Evolutionary conservation across 2,113 vertebrate genomes (phyloP), one percentile per base, ranked within the genome.

Genomic region (Butorides virescens): DNA sequence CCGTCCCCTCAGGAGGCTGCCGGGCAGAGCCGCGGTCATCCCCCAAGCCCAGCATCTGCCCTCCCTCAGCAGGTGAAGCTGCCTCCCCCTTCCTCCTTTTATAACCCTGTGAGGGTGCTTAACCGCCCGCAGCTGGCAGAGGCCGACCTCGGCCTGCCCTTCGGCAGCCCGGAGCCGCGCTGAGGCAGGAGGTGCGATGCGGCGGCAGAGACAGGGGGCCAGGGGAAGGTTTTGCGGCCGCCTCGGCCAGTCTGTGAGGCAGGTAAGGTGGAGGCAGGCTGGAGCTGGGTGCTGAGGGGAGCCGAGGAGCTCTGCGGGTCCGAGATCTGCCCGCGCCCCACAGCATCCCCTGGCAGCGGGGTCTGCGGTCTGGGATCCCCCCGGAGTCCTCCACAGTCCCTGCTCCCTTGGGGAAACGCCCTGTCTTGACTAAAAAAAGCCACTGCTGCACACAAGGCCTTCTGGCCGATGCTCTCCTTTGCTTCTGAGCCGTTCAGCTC

Each of bases 391-490:
- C 30, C 52, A 5, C 32, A 88, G 25, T 5, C 47, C 10, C 0
- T 4, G 5, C 1, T 5, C 47, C 42, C 53, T 34, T 5, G 36
- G 37, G 59, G 26, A 67, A 92, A 17, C 52, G 17, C 8, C 49
- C 19, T 5, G 9, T 6, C 22, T 23, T 23, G 67, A 19, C 42
- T n/a, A 9, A 6, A 59, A 59, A 25, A n/a, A 42, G 34, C 84
- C 5, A 0, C 21, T 22, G 17, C 30, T n/a, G 26, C 6, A 2
- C 37, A 3, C 50, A 3, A 32, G 42, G 13, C 56, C 62, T 16
- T 3, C 22, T 26, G 67, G 39, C 34, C 0, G 0, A 1, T 4
- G 27, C 50, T 65, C 18, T 49, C 12, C 7, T 1, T 61, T 19
- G 86, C 89, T 55, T 44, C 39, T 30, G 79, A 71, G 93, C 53